Conservation (phyloP, 2,888 invertebrate species). For the Hirtodrosophila cameraria region DNA sequence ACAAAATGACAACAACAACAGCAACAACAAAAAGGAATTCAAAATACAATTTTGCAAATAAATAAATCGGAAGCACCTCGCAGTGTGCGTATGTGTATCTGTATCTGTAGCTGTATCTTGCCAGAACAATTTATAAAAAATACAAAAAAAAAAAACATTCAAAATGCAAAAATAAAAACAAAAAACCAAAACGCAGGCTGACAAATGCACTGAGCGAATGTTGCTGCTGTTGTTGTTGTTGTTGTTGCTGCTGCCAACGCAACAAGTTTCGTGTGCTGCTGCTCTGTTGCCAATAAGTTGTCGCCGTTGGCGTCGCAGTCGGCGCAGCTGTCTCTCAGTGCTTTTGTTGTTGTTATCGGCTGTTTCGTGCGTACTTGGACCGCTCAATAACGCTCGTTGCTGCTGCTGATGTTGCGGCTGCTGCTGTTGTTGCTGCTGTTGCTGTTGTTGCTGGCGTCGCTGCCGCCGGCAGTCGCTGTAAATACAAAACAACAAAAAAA, state of each 20-base stretch:
- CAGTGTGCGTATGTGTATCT: constrained; percentile 19
- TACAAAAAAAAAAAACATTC: constrained; percentile 53
- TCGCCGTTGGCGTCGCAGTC: constrained; percentile 60
- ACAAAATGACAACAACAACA: constrained; percentile 1
- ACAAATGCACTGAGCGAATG: constrained; percentile 64
- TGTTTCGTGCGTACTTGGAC: constrained; percentile 73
- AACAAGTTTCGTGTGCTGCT: constrained; percentile 70
- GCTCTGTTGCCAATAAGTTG: constrained; percentile 72
- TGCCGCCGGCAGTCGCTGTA: constrained; percentile 35
- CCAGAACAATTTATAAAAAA: constrained; percentile 67
- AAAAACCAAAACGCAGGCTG: constrained; percentile 29
- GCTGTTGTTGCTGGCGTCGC: constrained; percentile 21
- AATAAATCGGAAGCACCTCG: constrained; percentile 75
- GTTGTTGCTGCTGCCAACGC: constrained; percentile 62
- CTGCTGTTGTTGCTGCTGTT: constrained; percentile 37
- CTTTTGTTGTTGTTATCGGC: constrained; percentile 56
- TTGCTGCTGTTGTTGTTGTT: constrained; percentile 28
- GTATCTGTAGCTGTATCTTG: constrained; percentile 39
- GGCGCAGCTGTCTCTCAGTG: constrained; percentile 47
- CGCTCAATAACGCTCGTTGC: constrained; percentile 68
- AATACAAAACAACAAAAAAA: constrained; percentile 54
- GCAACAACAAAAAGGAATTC: constrained; percentile 5
- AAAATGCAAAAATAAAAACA: constrained; percentile 23
- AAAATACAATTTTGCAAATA: constrained; percentile 44
- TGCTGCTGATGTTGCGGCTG: constrained; percentile 28